Base-by-base conservation (phyloP, 2,113 vertebrate genomes). In the Gymnogyps californianus region DNA sequence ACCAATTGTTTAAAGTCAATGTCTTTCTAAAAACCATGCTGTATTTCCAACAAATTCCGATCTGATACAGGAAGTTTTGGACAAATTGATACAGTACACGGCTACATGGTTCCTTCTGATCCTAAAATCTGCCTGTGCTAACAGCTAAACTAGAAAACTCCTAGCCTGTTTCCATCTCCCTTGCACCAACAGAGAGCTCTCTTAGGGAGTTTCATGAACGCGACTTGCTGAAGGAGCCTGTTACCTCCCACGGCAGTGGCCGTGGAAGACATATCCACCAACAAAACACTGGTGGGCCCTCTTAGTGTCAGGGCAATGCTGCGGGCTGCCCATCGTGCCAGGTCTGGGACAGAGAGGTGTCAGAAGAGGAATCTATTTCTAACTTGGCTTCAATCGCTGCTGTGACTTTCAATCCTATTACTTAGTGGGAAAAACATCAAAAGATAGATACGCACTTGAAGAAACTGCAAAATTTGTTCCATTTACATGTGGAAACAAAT, bases 321-420 rank as follows among this genome's bases (percentile, higher is more conserved):
- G 20, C 0, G 0, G 74, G 61, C 49, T 64, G 52, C 69, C 78
- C 22, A 16, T 8, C 2, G 1, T n/a, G n/a, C n/a, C 55, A 32
- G 12, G 49, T 12, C 59, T 69, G 47, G 75, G 59, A 52, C 67
- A 62, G 36, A 64, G 28, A 40, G 29, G 42, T 71, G 62, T n/a
- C 86, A 62, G 46, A 84, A 87, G 22, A 32, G 32, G 21, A 6
- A 76, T 52, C 51, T 44, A 7, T 54, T 93, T 55, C 70, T 74
- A 70, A 65, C 66, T 55, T 59, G 46, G 61, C 38, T 91, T 77
- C 75, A 74, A 7, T 22, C 2, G 0, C 65, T 38, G 17, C 49
- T 75, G 55, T 55, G 61, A 89, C 61, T 91, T 86, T 46, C 88
- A 93, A 65, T 85, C 51, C 65, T 55, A 24, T 61, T 61, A 78